Evolutionary conservation across 2,888 invertebrate genomes (phyloP), one percentile per base, ranked within the genome.

Genomic region (Acrobasis consociella): DNA sequence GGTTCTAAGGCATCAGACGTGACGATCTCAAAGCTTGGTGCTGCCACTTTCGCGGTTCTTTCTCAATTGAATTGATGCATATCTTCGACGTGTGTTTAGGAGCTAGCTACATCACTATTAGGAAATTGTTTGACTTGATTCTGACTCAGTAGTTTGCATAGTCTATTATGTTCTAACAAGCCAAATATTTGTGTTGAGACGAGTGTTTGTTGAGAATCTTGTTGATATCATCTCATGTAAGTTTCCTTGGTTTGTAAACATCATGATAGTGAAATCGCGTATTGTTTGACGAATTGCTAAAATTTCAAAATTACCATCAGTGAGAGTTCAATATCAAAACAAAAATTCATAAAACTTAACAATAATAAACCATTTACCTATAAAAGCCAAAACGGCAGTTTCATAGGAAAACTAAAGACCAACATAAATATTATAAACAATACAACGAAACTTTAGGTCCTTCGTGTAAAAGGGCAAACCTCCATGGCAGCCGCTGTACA

Each of bases 1-100:
- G 85, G 84, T 84, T 85, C 75, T 84, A 69, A 73, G 76, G 73
- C 81, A 86, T 84, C 83, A 76, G 74, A 82, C 82, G 81, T 80
- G 78, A 82, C 72, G 72, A 74, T 79, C 75, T 70, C 62, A 62
- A 60, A 10, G 22, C 58, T 38, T 59, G 16, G 37, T 51, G 38
- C 38, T 71, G 80, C 72, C 74, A 78, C 82, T 83, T 85, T 81
- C 81, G 80, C 80, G 78, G 72, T 72, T 74, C 65, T 67, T 59
- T 70, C 67, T 62, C 51, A 62, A 64, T 61, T 64, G 49, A 15
- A 39, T 56, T 60, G 37, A 49, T 60, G 60, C 58, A 62, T 60
- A 51, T 51, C n/a, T 39, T 50, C 3, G 17, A 60, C 38, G 17
- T 17, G 39, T 13, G 2, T 17, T 15, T 17, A 39, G 38, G 52